Conservation (phyloP, 2,113 vertebrate species). For the Microtus oregoni region DNA sequence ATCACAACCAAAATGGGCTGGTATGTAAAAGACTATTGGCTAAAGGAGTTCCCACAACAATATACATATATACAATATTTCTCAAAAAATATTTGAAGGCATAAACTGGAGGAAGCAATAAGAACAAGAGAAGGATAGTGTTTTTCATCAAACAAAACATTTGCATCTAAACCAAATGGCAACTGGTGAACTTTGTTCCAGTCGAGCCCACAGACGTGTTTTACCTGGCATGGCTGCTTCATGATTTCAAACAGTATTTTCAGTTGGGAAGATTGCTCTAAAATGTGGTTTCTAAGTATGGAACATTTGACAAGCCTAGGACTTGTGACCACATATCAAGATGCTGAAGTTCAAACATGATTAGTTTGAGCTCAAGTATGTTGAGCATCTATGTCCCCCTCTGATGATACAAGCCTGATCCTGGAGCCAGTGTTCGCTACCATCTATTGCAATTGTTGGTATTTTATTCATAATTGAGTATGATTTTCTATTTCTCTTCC, state of each 20-base stretch:
- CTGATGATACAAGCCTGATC: not conserved
- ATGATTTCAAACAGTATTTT: constrained; percentile 9
- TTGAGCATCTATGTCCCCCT: not conserved
- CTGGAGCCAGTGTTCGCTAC: not conserved
- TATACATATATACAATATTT: no score
- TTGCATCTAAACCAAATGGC: not conserved
- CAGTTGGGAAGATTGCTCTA: not conserved
- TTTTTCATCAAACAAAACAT: not conserved
- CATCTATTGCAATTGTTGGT: not conserved
- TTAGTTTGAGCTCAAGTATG: not conserved
- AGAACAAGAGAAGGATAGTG: not conserved
- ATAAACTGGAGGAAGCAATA: not conserved
- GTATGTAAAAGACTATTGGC: no score
- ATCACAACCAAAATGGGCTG: no score
- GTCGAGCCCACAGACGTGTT: not conserved
- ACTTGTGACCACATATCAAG: not conserved
- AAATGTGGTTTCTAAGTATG: not conserved
- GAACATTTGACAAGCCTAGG: not conserved
- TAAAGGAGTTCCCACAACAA: no score
- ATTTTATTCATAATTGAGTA: not conserved
- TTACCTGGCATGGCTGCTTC: constrained; percentile 18
- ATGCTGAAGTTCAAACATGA: not conserved
- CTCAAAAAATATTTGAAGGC: not conserved
- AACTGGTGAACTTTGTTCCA: not conserved
- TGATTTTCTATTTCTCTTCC: not conserved